Evolutionary conservation across 2,888 invertebrate species (phyloP).

Genomic region (Lasioglossum figueresi): DNA sequence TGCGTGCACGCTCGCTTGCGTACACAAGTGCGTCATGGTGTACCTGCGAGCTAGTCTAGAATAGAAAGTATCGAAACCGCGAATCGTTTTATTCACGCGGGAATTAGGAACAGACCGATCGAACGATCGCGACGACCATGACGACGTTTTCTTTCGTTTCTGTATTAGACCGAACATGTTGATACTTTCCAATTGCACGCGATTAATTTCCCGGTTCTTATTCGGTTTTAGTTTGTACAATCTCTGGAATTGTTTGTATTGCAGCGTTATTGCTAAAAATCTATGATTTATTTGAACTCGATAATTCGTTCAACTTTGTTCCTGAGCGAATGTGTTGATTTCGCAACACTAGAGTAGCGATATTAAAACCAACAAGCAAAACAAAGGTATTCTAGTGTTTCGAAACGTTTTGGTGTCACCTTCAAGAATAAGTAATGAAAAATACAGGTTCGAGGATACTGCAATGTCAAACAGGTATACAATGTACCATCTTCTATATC

Average conservation of each 20-base stretch:
- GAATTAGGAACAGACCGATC: conserved; percentile 29
- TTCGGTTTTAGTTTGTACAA: neutral
- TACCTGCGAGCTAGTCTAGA: conserved; percentile 8
- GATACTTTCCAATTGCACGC: neutral
- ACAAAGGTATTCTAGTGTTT: too few relatives aligned
- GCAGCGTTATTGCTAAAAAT: neutral
- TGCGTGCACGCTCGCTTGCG: neutral
- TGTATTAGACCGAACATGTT: neutral
- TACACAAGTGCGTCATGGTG: neutral
- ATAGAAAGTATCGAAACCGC: conserved; percentile 59
- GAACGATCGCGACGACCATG: neutral
- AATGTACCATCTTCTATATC: too few relatives aligned
- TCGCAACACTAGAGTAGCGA: too few relatives aligned
- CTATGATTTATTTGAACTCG: too few relatives aligned
- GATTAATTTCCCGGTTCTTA: neutral
- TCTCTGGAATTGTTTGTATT: neutral
- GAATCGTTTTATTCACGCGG: conserved; percentile 64
- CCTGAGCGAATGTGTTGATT: too few relatives aligned
- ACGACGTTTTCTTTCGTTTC: neutral
- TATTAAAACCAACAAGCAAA: too few relatives aligned
- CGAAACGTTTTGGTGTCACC: too few relatives aligned
- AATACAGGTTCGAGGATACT: too few relatives aligned
- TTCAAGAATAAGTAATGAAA: too few relatives aligned
- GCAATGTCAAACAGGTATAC: too few relatives aligned
- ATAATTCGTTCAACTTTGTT: too few relatives aligned